Conservation (phyloP, 2,888 invertebrate species). For the Toxonevra muliebris region DNA sequence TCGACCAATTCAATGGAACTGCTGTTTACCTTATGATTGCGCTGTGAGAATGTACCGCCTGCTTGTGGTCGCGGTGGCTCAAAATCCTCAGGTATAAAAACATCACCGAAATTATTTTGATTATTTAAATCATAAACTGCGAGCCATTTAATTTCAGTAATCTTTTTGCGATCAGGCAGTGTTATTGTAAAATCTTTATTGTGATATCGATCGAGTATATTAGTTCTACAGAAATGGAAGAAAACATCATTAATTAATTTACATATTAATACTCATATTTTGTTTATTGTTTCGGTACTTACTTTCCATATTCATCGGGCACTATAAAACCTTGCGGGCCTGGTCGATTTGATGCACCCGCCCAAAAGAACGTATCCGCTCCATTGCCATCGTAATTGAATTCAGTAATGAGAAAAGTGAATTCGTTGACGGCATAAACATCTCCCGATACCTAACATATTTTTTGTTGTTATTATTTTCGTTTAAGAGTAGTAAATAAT, state of each 20-base stretch:
- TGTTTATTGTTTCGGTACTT: too few species aligned
- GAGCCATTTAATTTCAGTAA: slow-evolving; percentile 89
- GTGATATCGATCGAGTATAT: slow-evolving; percentile 84
- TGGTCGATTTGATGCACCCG: slow-evolving; percentile 85
- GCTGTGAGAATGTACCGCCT: slow-evolving; percentile 68
- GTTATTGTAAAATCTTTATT: slow-evolving; percentile 84
- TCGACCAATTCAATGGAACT: slow-evolving; percentile 79
- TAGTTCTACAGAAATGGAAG: slow-evolving; percentile 71
- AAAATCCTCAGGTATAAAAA: slow-evolving; percentile 89
- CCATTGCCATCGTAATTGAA: slow-evolving; percentile 93
- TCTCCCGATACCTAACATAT: slow-evolving; percentile 78
- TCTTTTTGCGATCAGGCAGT: slow-evolving; percentile 85
- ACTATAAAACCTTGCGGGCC: slow-evolving; percentile 93
- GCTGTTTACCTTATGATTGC: slow-evolving; percentile 75
- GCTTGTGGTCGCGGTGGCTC: slow-evolving; percentile 81
- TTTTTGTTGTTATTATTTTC: not conserved
- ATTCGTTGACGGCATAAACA: slow-evolving; percentile 88
- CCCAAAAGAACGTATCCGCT: slow-evolving; percentile 93
- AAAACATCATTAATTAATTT: not conserved
- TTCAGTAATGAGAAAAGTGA: slow-evolving; percentile 79
- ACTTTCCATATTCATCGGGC: slow-evolving; percentile 88
- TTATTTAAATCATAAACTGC: slow-evolving; percentile 86
- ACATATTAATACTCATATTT: not conserved
- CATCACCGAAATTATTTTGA: slow-evolving; percentile 90
- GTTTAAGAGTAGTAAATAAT: not conserved